These are phyloP conservation scores for Drosophila parvula DNA, from an alignment of 1,140 invertebrate species.

Conservation along the genomic window DNA sequence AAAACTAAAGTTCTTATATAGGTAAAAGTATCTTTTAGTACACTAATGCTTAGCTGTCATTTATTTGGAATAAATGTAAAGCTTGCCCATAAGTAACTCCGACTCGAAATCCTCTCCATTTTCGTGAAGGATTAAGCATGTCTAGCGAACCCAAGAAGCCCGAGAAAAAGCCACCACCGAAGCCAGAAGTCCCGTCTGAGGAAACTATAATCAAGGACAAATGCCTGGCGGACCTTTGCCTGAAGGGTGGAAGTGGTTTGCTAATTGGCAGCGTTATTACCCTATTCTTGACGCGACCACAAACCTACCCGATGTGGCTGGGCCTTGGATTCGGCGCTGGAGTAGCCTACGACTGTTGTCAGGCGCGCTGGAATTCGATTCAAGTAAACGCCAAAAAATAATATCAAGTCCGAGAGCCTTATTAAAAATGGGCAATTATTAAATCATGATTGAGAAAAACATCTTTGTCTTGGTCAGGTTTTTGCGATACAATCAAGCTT, in stretches of 20 bases:
- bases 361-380: conserved; percentile 31
- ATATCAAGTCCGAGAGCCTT: not conserved
- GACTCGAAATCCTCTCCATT: conserved; percentile 12
- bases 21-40: not conserved
- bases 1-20: not conserved
- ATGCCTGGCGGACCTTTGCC: conserved; percentile 40
- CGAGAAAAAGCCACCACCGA: not conserved
- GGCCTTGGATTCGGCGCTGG: conserved; percentile 46
- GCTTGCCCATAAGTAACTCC: not conserved
- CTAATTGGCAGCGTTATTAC: conserved; percentile 40
- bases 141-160: conserved; percentile 5
- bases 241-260: conserved; percentile 52
- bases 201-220: conserved; percentile 34
- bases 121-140: conserved; percentile 2
- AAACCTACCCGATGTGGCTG: conserved; percentile 54
- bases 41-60: not conserved
- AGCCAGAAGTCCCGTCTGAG: not conserved
- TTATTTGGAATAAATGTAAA: not conserved
- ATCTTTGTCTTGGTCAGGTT: not conserved
- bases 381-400: not conserved
- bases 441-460: not conserved
- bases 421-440: not conserved
- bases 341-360: conserved; percentile 56
- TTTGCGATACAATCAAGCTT: not conserved
- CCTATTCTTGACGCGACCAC: conserved; percentile 43